A percentile compares a stretch with the other conserved stretches of the same genome.
Evolutionary conservation across 2,113 vertebrate genomes (phyloP).

Genomic region (Dicaeum eximium): DNA sequence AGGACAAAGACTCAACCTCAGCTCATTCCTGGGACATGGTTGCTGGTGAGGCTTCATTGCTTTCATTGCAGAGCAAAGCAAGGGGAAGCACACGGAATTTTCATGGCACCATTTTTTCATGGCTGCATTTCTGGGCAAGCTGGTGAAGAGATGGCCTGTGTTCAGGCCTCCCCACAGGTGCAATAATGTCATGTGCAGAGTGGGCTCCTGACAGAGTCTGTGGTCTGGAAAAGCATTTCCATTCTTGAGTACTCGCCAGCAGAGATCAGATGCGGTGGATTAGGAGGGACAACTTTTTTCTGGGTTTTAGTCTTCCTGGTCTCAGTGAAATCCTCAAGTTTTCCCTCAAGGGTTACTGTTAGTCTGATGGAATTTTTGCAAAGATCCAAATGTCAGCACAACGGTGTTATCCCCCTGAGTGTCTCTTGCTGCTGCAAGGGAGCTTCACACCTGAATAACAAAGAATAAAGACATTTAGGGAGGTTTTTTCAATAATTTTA

Average conservation of each 20-base stretch:
- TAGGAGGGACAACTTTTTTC: background rate
- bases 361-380: background rate
- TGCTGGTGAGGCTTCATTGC: background rate
- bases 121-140: background rate
- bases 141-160: background rate
- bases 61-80: background rate
- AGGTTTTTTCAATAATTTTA: background rate
- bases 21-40: rapidly evolving
- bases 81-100: background rate
- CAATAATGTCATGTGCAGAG: background rate
- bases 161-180: background rate
- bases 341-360: background rate
- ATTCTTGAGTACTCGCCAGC: background rate
- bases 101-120: background rate
- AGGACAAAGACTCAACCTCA: background rate
- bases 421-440: background rate
- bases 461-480: background rate
- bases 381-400: background rate
- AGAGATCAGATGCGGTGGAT: background rate
- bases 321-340: background rate
- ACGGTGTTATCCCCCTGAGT: background rate
- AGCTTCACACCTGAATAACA: background rate
- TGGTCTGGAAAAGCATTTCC: background rate
- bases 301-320: background rate
- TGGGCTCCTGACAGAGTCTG: background rate